Conservation (phyloP, 2,888 invertebrate genomes). For the Leistus spinibarbis region DNA sequence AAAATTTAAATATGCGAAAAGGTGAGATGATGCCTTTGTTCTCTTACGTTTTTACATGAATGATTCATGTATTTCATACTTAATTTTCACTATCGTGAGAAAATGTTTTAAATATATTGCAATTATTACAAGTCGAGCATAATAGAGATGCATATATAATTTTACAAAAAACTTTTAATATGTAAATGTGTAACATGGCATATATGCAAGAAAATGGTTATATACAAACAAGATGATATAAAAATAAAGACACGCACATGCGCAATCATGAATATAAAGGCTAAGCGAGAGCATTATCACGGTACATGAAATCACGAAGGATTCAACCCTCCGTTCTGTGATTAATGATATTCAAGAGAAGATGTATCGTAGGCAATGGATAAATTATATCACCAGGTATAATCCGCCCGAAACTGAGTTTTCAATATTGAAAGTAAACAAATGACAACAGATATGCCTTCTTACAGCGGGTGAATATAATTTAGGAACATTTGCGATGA, state of each 20-base stretch:
- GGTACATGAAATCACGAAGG: slow-evolving; percentile 25
- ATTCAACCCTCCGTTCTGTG: slow-evolving; percentile 15
- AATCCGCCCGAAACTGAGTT: background rate
- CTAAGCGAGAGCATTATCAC: slow-evolving; percentile 6
- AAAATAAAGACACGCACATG: background rate
- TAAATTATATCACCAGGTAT: background rate
- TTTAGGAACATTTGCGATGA: background rate
- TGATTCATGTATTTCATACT: background rate
- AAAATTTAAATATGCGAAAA: background rate
- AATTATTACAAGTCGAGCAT: background rate
- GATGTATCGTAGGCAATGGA: background rate
- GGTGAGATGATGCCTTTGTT: background rate
- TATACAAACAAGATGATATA: background rate
- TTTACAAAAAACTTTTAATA: background rate
- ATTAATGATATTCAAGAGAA: slow-evolving; percentile 24
- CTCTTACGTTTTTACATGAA: background rate
- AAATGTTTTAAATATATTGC: background rate
- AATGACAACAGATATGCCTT: background rate
- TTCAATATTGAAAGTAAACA: background rate
- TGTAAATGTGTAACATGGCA: background rate
- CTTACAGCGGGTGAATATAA: background rate
- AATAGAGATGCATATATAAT: background rate
- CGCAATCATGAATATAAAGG: background rate
- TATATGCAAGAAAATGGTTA: background rate
- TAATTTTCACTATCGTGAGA: background rate